Base-by-base conservation (phyloP, 2,888 invertebrate species). In the Drosophila aldrichi region DNA sequence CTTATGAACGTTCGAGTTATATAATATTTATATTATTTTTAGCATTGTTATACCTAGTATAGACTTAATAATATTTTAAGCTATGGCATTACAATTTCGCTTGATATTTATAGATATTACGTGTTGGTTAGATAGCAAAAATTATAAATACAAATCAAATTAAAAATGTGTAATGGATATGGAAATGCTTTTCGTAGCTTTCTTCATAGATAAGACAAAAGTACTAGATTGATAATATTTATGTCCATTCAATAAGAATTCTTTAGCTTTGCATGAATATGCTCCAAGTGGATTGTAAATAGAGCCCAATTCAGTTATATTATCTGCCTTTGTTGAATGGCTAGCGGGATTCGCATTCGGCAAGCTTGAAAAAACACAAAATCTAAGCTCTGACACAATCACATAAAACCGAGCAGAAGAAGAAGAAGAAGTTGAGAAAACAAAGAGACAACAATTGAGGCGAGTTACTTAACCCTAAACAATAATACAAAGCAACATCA, bases 391-490 rank as follows among this genome's bases (percentile, higher is more conserved):
- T 10, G 4, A 46, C 44, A 29, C n/a, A 46, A 44, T 43, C 3
- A 43, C 43, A 43, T 12, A 20, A 20, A 20, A 7, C 22, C 14
- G 14, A 44, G 44, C 36, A 22, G 57, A 6, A 38, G 2, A 61
- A 49, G 34, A 2, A 64, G 36, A 8, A 3, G 10, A 10, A 22
- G 3, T 4, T 4, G 3, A 25, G 25, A 38, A 9, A 20, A 51
- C 18, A 61, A 49, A 44, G 56, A 57, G 44, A 54, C 48, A 65
- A 49, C 18, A 60, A 70, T 72, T 76, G 63, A 69, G 61, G 66
- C 62, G 62, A 75, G 65, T 65, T 81, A 71, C 81, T 82, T 83
- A 77, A 74, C 72, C 70, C 70, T 73, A 68, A 83, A 77, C 65
- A 72, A 41, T 63, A 69, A 72, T 36, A 63, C 41, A 74, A 22